These are phyloP conservation scores for Watsonalla binaria DNA, from an alignment of 2,888 invertebrate species.

Conservation along the genomic window DNA sequence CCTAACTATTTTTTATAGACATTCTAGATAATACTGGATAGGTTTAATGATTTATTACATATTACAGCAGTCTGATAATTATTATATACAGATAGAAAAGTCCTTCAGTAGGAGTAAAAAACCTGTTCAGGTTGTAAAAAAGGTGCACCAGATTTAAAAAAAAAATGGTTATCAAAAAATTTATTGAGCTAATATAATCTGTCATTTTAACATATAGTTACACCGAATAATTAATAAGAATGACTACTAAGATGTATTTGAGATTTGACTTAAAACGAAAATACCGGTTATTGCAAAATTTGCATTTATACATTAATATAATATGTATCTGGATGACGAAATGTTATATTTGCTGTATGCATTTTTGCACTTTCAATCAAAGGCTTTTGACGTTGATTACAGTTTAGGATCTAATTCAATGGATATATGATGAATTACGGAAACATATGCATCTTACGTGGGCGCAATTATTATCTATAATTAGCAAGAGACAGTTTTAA, in stretches of 20 bases:
- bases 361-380: too few species aligned
- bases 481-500: constrained; percentile 27
- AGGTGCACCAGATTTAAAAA: too few species aligned
- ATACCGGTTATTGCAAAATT: background rate
- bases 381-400: background rate
- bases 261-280: background rate
- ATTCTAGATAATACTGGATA: too few species aligned
- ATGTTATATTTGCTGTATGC: background rate
- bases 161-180: background rate
- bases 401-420: background rate
- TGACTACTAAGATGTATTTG: background rate
- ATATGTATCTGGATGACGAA: background rate
- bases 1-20: too few species aligned
- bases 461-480: constrained; percentile 11
- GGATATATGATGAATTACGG: constrained; percentile 1
- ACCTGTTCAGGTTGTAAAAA: too few species aligned
- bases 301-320: background rate
- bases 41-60: too few species aligned
- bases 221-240: background rate
- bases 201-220: too few species aligned
- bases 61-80: too few species aligned
- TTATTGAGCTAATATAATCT: background rate
- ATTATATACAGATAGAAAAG: too few species aligned
- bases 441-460: constrained; percentile 3
- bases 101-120: too few species aligned